Conservation (phyloP, 2,113 vertebrate genomes). For the Anolis carolinensis region DNA sequence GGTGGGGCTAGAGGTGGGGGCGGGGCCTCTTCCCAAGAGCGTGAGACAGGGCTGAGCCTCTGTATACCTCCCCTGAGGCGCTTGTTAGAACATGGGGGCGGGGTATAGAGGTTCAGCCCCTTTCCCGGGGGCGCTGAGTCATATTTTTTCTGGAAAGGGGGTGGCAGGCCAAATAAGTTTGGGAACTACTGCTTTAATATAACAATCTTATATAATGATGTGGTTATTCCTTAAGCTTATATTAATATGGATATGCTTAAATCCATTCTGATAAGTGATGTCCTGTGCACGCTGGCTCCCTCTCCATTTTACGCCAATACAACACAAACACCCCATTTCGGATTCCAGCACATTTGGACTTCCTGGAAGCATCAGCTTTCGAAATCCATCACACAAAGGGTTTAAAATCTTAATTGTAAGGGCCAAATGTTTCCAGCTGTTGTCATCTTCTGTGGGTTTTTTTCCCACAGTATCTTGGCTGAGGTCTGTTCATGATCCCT, state of each 20-base stretch:
- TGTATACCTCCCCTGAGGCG: too few relatives aligned
- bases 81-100: too few relatives aligned
- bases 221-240: neutral
- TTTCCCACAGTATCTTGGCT: constrained; percentile 75
- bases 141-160: too few relatives aligned
- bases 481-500: constrained; percentile 60
- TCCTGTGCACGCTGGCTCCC: neutral
- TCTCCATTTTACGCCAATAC: neutral
- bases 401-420: constrained; percentile 63
- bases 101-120: too few relatives aligned
- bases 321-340: neutral
- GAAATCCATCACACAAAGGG: constrained; percentile 51
- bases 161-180: too few relatives aligned
- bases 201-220: neutral
- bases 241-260: neutral
- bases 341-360: constrained; percentile 43
- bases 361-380: constrained; percentile 28
- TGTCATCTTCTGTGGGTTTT: constrained; percentile 61
- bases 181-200: too few relatives aligned
- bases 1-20: too few relatives aligned
- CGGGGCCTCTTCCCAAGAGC: too few relatives aligned
- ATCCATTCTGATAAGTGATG: neutral
- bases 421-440: constrained; percentile 75
- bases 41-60: too few relatives aligned
- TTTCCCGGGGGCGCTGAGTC: too few relatives aligned